These are phyloP conservation scores for Alitta virens DNA, from an alignment of 2,888 invertebrate species.

Conservation along the genomic window DNA sequence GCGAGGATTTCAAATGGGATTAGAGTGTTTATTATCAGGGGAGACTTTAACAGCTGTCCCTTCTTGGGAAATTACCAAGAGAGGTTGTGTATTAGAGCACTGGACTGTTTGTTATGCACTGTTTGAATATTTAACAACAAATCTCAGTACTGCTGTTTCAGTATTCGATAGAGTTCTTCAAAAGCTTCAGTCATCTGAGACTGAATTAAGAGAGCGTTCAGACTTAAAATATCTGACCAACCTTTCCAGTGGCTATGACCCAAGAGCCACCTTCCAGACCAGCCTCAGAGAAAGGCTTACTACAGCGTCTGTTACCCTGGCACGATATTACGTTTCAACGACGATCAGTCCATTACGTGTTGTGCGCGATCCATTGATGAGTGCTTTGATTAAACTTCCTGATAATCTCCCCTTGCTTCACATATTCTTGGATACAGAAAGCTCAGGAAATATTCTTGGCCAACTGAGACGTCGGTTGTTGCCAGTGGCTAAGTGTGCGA, in stretches of 20 bases:
- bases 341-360: slow-evolving; percentile 32
- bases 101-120: slow-evolving; percentile 40
- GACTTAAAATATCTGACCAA: too few species aligned
- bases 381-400: slow-evolving; percentile 39
- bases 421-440: slow-evolving; percentile 43
- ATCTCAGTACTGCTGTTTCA: slow-evolving; percentile 28
- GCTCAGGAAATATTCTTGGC: slow-evolving; percentile 39
- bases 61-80: too few species aligned
- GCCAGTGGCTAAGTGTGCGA: slow-evolving; percentile 28
- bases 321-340: slow-evolving; percentile 37
- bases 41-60: too few species aligned
- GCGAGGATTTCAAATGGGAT: slow-evolving; percentile 10
- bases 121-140: slow-evolving; percentile 45
- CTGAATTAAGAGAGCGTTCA: not conserved
- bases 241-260: not conserved
- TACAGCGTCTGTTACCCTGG: slow-evolving; percentile 26
- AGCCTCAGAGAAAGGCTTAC: slow-evolving; percentile 22
- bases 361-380: slow-evolving; percentile 35
- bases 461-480: slow-evolving; percentile 44
- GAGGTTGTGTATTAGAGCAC: slow-evolving; percentile 18
- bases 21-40: not conserved
- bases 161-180: slow-evolving; percentile 26
- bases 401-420: slow-evolving; percentile 35
- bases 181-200: not conserved
- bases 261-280: not conserved